A percentile compares a stretch with the other conserved stretches of the same genome.
These are phyloP conservation scores for Leucophora obtusa DNA, from an alignment of 2,888 invertebrate species.

Conservation along the genomic window DNA sequence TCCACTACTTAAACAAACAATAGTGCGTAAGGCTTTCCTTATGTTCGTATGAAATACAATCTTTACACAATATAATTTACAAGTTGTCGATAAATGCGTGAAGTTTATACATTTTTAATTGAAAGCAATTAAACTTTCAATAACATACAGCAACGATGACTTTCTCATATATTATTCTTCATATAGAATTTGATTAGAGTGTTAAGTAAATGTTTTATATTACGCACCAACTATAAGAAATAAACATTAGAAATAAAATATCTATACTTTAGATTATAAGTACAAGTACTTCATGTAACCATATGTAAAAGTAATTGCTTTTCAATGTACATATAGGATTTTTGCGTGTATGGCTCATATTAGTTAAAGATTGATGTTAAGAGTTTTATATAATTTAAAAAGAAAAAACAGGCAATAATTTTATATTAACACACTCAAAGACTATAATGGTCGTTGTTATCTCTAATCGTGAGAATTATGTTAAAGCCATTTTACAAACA, in stretches of 20 bases:
- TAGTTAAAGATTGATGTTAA: constrained; percentile 47
- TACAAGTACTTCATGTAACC: not conserved
- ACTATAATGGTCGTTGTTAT: constrained; percentile 34
- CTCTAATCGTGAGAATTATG: constrained; percentile 57
- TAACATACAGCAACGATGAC: constrained; percentile 31
- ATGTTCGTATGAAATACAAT: not conserved
- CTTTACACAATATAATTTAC: constrained; percentile 1
- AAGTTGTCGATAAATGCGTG: constrained; percentile 52
- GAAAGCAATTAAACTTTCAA: constrained; percentile 76
- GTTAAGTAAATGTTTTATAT: constrained; percentile 49
- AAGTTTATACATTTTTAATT: constrained; percentile 73
- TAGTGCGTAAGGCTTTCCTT: constrained; percentile 51
- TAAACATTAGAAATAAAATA: constrained; percentile 40
- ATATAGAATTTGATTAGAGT: constrained; percentile 39
- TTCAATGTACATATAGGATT: constrained; percentile 41
- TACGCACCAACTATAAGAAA: constrained; percentile 51
- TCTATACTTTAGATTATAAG: constrained; percentile 52
- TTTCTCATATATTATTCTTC: not conserved
- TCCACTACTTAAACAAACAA: constrained; percentile 14
- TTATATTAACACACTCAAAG: not conserved
- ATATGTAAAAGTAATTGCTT: constrained; percentile 19
- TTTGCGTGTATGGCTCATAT: constrained; percentile 52
- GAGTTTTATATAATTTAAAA: constrained; percentile 30
- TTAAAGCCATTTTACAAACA: constrained; percentile 65
- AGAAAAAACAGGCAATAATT: not conserved